Percentiles rank a stretch among this genome's conserved stretches.
phyloP scores from a whole-genome alignment of 1,140 invertebrate species.

The Ceratitis capitata region DNA sequence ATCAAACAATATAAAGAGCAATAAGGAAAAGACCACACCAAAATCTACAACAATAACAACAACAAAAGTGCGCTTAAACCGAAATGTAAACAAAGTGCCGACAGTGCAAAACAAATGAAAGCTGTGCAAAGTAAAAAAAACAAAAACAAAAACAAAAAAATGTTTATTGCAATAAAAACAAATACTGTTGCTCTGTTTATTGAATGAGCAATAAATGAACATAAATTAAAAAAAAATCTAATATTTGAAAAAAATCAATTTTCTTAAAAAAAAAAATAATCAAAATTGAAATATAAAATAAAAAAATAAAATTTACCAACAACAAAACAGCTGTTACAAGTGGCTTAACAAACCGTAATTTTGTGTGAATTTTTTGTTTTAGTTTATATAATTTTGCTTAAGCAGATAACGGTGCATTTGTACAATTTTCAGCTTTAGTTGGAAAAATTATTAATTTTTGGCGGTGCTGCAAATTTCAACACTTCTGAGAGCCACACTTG shows the following conservation, averaged over 20 bases:
- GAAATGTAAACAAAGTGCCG: conserved; percentile 7
- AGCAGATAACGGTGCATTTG: neutral
- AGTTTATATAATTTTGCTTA: neutral
- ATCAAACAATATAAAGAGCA: no score
- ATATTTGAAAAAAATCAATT: no score
- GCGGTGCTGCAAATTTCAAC: neutral
- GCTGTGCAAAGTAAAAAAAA: neutral
- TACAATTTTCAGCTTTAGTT: neutral
- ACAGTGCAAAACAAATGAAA: neutral
- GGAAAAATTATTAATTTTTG: neutral
- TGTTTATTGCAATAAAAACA: no score
- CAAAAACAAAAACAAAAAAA: no score
- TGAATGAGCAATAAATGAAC: no score
- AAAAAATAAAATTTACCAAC: no score
- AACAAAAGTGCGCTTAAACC: neutral
- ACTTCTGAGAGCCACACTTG: neutral
- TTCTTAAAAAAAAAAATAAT: no score
- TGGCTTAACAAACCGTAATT: neutral
- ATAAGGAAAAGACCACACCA: no score
- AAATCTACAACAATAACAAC: neutral
- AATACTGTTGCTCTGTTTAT: no score
- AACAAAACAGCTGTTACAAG: neutral
- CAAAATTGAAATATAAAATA: no score
- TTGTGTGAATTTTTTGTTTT: neutral
- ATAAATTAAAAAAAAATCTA: no score